Evolutionary conservation across 2,888 invertebrate species (phyloP).

Genomic region (Selenia dentaria): DNA sequence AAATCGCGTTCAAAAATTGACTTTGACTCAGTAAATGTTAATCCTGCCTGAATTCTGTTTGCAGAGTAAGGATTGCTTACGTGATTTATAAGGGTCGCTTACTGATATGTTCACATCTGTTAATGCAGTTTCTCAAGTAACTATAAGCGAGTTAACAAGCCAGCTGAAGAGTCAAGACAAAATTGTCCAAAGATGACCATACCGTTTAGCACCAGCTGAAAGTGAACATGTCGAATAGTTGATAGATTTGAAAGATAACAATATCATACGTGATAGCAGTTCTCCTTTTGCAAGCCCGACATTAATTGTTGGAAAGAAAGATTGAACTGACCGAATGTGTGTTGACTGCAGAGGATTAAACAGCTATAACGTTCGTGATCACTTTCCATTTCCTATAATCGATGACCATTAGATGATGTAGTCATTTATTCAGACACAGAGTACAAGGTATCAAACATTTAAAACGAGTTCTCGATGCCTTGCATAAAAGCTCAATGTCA

Average conservation of each 20-base stretch:
- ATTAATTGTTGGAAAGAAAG: background rate
- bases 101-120: background rate
- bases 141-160: background rate
- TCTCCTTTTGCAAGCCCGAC: background rate
- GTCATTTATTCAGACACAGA: background rate
- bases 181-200: background rate
- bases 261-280: background rate
- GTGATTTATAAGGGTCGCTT: background rate
- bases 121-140: background rate
- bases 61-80: background rate
- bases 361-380: background rate
- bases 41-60: background rate
- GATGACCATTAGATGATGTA: background rate
- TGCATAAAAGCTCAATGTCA: background rate
- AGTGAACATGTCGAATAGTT: background rate
- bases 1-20: background rate
- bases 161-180: background rate
- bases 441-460: background rate
- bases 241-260: background rate
- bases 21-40: background rate
- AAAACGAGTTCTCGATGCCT: background rate
- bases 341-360: background rate
- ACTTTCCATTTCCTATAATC: background rate
- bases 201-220: background rate
- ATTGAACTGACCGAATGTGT: background rate